Evolutionary conservation across 2,888 invertebrate species (phyloP).

Genomic region (Tetragnatha montana): DNA sequence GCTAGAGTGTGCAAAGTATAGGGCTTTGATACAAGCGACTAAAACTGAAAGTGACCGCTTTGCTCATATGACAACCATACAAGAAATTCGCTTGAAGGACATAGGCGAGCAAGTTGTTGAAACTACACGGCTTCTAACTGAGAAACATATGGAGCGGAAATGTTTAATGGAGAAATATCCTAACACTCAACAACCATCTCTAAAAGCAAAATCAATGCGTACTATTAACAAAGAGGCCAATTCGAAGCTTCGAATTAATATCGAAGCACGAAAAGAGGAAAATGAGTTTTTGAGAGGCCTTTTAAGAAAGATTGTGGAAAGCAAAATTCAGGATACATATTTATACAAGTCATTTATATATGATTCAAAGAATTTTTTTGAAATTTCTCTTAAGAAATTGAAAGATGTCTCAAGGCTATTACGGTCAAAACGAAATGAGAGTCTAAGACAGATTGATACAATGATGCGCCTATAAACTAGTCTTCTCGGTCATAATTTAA

Average conservation of each 20-base stretch:
- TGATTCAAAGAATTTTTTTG: conserved; percentile 20
- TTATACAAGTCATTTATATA: conserved; percentile 6
- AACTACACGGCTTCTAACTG: conserved; percentile 20
- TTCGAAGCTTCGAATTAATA: conserved; percentile 14
- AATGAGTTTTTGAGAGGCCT: conserved; percentile 45
- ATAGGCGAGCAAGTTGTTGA: conserved; percentile 48
- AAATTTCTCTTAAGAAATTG: background rate
- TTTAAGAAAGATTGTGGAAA: conserved; percentile 12
- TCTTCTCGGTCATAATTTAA: no score
- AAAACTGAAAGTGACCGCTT: conserved; percentile 29
- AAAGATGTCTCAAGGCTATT: background rate
- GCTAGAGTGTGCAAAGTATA: conserved; percentile 39
- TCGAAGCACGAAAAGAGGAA: conserved; percentile 28
- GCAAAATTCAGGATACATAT: conserved; percentile 30
- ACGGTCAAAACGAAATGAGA: conserved; percentile 1
- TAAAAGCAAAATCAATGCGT: background rate
- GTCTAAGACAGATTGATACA: background rate
- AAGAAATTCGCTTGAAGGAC: conserved; percentile 42
- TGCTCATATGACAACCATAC: background rate
- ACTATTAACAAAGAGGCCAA: conserved; percentile 1
- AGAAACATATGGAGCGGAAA: conserved; percentile 34
- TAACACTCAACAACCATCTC: conserved; percentile 4
- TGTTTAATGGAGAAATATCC: conserved; percentile 25
- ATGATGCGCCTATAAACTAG: background rate
- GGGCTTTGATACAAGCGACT: conserved; percentile 31